Conservation (phyloP, 1,140 invertebrate species). For the Probaryconus sp. region DNA sequence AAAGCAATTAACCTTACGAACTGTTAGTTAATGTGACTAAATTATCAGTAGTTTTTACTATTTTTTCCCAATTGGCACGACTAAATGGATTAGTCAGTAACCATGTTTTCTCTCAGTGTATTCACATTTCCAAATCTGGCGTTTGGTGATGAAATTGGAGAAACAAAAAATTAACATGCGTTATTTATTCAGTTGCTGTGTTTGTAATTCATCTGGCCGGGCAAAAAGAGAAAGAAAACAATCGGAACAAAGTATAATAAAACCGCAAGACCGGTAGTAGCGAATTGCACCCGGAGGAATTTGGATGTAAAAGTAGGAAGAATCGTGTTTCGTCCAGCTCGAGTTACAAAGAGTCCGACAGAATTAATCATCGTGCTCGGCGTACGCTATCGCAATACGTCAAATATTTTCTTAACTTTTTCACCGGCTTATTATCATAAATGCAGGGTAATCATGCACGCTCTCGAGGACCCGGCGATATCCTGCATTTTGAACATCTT, state of each 20-base stretch:
- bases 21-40: too few species aligned
- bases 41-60: too few species aligned
- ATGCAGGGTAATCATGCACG: constrained; percentile 15
- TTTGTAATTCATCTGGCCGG: too few species aligned
- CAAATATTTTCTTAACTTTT: constrained; percentile 50
- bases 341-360: constrained; percentile 41
- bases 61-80: too few species aligned
- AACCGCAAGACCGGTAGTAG: constrained; percentile 49
- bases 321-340: constrained; percentile 38
- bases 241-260: constrained; percentile 15
- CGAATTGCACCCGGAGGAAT: constrained; percentile 23
- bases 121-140: too few species aligned
- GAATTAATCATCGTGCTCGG: constrained; percentile 47
- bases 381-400: constrained; percentile 37
- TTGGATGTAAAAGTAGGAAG: constrained; percentile 33
- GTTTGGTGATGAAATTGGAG: too few species aligned
- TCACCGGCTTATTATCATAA: constrained; percentile 50
- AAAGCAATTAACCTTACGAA: too few species aligned
- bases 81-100: too few species aligned
- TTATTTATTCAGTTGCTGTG: too few species aligned
- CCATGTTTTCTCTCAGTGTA: too few species aligned
- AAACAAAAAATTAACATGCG: too few species aligned
- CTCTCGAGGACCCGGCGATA: neutral
- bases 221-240: neutral
- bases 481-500: constrained; percentile 21